Conservation (phyloP, 2,888 invertebrate species). For the Lycia hirtaria region DNA sequence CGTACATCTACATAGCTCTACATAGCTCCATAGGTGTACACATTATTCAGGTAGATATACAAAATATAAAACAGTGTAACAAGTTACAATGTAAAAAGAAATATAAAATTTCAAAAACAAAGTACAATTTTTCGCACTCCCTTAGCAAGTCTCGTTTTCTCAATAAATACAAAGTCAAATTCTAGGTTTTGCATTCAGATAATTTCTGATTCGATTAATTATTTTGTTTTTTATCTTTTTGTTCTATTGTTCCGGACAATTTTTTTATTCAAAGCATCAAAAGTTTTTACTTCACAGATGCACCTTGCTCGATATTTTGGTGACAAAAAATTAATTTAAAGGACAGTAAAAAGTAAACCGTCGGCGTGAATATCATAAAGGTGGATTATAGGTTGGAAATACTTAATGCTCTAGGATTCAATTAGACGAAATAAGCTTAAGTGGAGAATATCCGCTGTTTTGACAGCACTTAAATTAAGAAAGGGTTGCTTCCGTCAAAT, state of each 20-base stretch:
- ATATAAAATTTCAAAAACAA: too few species aligned
- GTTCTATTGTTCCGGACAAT: background rate
- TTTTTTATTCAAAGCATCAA: conserved; percentile 7
- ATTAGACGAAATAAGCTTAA: conserved; percentile 85
- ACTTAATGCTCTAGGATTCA: conserved; percentile 82
- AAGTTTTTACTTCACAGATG: conserved; percentile 34
- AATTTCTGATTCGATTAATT: too few species aligned
- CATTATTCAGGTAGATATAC: too few species aligned
- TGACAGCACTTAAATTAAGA: conserved; percentile 81
- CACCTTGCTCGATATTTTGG: conserved; percentile 61
- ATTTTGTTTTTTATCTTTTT: background rate
- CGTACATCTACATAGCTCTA: too few species aligned
- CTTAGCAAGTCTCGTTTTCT: too few species aligned
- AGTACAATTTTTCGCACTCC: too few species aligned
- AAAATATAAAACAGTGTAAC: too few species aligned
- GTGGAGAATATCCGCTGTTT: conserved; percentile 79
- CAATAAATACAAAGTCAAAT: too few species aligned
- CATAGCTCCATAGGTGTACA: too few species aligned
- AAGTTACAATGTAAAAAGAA: too few species aligned
- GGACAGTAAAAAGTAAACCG: conserved; percentile 69
- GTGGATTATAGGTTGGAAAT: conserved; percentile 77
- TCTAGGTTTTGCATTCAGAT: too few species aligned
- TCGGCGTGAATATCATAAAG: conserved; percentile 80
- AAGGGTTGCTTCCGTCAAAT: conserved; percentile 71
- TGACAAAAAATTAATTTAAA: conserved; percentile 68